Base-by-base conservation (phyloP, 1,140 invertebrate species). In the Potamilus streckersoni region DNA sequence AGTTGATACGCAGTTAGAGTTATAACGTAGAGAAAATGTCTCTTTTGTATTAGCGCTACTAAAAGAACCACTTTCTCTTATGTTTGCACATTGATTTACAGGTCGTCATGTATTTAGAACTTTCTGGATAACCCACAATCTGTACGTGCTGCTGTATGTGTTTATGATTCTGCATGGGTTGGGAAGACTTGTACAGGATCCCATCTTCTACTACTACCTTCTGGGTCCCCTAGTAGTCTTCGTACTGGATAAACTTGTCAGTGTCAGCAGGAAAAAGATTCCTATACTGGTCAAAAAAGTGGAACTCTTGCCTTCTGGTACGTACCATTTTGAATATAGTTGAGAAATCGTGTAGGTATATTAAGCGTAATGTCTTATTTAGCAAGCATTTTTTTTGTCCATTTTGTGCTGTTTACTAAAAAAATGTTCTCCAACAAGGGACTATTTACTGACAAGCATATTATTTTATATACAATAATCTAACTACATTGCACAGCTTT, bases 201-300 rank as follows among this genome's bases (percentile, higher is more conserved):
- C 94, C 14, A 89, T 93, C 73, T 99, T 99, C 90, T 98, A 96
- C 95, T 94, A 98, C 83, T 99, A 97, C 89, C 97, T 99, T 85
- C 91, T 98, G 49, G 96, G 94, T 17, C 98, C 98, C 0, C 96
- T 96, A 0, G 93, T 97, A 38, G 92, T 98, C 70, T 98, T 95
- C 84, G 94, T 93, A 0, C 88, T 98, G 23, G 97, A 98, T 87
- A 98, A 98, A 91, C 94, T 96, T 87, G 95, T 98, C 1, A 97
- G 96, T 73, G 89, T 91, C 75, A 90, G 90, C 65, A 85, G 91
- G 70, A 88, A 90, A 73, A 91, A 90, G 72, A 85, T 99, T 92
- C 95, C 97, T 2, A 89, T 99, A 74, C 95, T 97, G 86, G 97
- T 99, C 11, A 93, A 98, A n/a, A 96, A 98, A 89, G 98, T 97